Percentiles rank a stretch among this genome's conserved stretches.
These are phyloP conservation scores for Chalcosyrphus nemorum DNA, from an alignment of 2,888 invertebrate genomes.

Conservation along the genomic window DNA sequence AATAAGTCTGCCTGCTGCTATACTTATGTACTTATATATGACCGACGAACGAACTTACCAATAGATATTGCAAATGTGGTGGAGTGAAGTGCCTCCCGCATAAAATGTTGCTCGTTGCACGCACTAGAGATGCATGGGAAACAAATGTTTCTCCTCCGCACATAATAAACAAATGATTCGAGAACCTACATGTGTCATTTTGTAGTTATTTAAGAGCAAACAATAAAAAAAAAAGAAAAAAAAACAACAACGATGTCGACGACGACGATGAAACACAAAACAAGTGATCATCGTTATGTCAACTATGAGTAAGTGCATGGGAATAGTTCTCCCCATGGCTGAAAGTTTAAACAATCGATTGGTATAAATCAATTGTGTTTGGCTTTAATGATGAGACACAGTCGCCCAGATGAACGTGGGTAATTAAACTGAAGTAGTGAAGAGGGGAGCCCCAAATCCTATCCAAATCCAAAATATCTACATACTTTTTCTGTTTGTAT, in stretches of 20 bases:
- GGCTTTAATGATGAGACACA: slow-evolving; percentile 36
- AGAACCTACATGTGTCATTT: slow-evolving; percentile 46
- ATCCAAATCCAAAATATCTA: slow-evolving; percentile 45
- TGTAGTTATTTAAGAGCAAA: slow-evolving; percentile 52
- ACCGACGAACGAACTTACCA: slow-evolving; percentile 20
- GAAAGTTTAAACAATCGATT: slow-evolving; percentile 70
- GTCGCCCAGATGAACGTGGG: slow-evolving; percentile 19
- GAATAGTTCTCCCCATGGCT: slow-evolving; percentile 15
- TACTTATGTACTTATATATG: too few species aligned
- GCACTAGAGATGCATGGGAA: slow-evolving; percentile 64
- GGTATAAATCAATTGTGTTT: slow-evolving; percentile 74
- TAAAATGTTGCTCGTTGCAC: slow-evolving; percentile 52
- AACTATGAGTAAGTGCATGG: slow-evolving; percentile 19
- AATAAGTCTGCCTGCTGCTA: not conserved
- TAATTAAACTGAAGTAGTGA: slow-evolving; percentile 32
- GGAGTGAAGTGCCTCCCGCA: slow-evolving; percentile 57
- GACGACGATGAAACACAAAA: too few species aligned
- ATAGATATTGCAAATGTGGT: slow-evolving; percentile 47
- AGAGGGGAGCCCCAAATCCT: slow-evolving; percentile 33
- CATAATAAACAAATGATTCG: slow-evolving; percentile 54
- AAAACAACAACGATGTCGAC: too few species aligned
- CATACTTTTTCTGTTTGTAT: not conserved
- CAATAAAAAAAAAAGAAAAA: slow-evolving; percentile 22
- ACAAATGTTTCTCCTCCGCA: slow-evolving; percentile 6
- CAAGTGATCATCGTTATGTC: slow-evolving; percentile 50